These are phyloP conservation scores for Orthosia cruda DNA, from an alignment of 2,888 invertebrate species.

Conservation along the genomic window DNA sequence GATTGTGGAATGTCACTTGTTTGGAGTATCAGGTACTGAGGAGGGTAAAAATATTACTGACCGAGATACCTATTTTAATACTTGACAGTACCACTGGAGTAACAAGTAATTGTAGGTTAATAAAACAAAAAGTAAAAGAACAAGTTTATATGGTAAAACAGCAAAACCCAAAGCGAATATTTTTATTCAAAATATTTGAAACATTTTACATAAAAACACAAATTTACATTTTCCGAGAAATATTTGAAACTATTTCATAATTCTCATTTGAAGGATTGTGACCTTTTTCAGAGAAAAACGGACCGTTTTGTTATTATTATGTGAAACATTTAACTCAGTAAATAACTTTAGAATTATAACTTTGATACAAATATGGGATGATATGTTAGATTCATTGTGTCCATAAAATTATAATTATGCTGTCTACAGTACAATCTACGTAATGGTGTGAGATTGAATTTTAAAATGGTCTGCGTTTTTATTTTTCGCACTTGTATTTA, in stretches of 20 bases:
- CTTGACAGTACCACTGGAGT: neutral
- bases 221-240: neutral
- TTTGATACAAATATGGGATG: constrained; percentile 44
- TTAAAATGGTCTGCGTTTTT: constrained; percentile 1
- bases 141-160: neutral
- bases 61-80: too few species aligned
- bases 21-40: neutral
- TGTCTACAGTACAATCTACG: constrained; percentile 7
- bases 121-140: neutral
- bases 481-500: neutral
- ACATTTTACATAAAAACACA: neutral
- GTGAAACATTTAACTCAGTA: constrained; percentile 30
- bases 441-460: constrained; percentile 15
- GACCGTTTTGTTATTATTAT: constrained; percentile 24
- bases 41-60: too few species aligned
- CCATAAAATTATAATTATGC: constrained; percentile 44
- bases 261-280: neutral
- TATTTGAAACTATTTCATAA: constrained; percentile 10
- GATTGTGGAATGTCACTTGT: too few species aligned
- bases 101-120: neutral
- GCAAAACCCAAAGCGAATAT: neutral
- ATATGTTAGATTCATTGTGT: constrained; percentile 44
- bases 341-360: constrained; percentile 50
- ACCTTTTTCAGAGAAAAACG: neutral
- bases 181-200: neutral